A percentile compares a stretch with the other conserved stretches of the same genome.
These are phyloP conservation scores for Colistium nudipinnis DNA, from an alignment of 2,113 vertebrate genomes.

Conservation along the genomic window DNA sequence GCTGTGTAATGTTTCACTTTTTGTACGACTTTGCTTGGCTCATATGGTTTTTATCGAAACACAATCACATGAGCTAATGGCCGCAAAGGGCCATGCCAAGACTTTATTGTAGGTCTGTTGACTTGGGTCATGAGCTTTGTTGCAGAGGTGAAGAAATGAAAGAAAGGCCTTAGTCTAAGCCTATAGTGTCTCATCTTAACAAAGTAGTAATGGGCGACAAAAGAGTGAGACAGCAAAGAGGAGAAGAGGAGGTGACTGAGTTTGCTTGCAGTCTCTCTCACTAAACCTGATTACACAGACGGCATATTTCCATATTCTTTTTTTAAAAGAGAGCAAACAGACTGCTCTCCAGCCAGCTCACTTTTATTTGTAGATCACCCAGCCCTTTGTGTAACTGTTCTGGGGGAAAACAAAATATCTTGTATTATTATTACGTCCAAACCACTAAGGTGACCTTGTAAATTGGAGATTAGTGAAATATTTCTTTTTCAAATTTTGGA, in stretches of 20 bases:
- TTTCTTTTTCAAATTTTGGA: not conserved
- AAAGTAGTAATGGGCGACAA: constrained; percentile 15
- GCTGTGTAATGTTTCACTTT: constrained; percentile 53
- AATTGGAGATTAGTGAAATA: constrained; percentile 9
- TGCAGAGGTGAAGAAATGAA: constrained; percentile 22
- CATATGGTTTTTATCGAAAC: constrained; percentile 74
- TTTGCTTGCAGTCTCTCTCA: constrained; percentile 20
- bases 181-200: not conserved
- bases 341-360: constrained; percentile 18
- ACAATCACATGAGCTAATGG: constrained; percentile 71
- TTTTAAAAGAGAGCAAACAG: constrained; percentile 36
- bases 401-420: constrained; percentile 17
- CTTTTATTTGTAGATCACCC: constrained; percentile 30
- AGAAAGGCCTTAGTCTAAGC: not conserved
- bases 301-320: constrained; percentile 13
- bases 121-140: constrained; percentile 41
- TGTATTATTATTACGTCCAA: constrained; percentile 17
- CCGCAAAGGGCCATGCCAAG: constrained; percentile 50
- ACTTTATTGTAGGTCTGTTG: constrained; percentile 46
- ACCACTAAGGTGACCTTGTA: constrained; percentile 9
- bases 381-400: constrained; percentile 22
- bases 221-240: not conserved
- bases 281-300: constrained; percentile 6
- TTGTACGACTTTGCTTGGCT: constrained; percentile 37
- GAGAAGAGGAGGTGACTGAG: constrained; percentile 5